Percentiles rank a stretch among this genome's conserved stretches.
These are phyloP conservation scores for Manacus vitellinus DNA, from an alignment of 2,113 vertebrate species.

Conservation along the genomic window DNA sequence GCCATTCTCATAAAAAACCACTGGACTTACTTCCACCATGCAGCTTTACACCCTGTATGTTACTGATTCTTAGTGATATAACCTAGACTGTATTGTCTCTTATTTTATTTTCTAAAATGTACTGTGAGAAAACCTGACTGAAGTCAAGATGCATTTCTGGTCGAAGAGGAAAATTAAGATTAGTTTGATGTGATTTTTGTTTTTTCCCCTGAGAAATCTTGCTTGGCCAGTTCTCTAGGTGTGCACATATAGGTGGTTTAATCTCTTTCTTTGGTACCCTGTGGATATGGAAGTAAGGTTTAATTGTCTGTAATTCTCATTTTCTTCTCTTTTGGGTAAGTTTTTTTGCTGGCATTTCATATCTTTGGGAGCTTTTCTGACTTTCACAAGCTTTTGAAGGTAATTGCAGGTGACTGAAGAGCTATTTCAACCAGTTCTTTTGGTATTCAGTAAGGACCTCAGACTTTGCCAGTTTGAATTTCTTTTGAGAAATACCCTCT, in stretches of 20 bases:
- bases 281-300: not conserved
- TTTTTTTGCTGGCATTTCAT: not conserved
- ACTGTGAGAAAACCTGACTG: not conserved
- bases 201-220: not conserved
- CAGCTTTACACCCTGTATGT: not conserved
- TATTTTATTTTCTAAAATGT: not conserved
- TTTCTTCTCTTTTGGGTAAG: not conserved
- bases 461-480: not conserved
- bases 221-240: not conserved
- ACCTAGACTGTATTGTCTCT: not conserved
- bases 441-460: not conserved
- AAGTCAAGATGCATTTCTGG: not conserved
- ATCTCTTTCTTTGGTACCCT: not conserved
- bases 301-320: not conserved
- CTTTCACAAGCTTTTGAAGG: not conserved
- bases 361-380: not conserved
- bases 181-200: not conserved
- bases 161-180: not conserved
- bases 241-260: not conserved
- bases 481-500: not conserved
- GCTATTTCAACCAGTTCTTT: not conserved
- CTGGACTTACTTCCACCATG: not conserved
- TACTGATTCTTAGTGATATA: not conserved
- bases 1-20: not conserved
- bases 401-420: not conserved